Conservation (phyloP, 92 coral and sea anemone species). For the Porites divaricata region DNA sequence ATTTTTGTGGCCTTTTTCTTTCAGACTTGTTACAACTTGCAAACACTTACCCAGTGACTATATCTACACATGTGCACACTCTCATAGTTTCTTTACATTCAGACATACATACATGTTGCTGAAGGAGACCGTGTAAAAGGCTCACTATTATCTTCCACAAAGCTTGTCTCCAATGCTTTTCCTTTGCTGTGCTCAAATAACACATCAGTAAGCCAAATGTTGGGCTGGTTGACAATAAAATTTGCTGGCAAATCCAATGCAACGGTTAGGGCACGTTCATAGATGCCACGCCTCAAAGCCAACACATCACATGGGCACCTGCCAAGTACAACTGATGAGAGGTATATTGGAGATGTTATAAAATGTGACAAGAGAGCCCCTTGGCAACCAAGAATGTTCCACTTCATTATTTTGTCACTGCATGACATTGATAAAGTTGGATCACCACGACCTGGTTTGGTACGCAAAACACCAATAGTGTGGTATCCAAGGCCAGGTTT, state of each 20-base stretch:
- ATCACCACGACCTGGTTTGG: constrained; percentile 99
- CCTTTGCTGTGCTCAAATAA: constrained; percentile 75
- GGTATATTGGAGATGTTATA: constrained; percentile 71
- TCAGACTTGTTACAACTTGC: too few species aligned
- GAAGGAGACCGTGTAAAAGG: constrained; percentile 57
- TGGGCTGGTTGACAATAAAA: constrained; percentile 64
- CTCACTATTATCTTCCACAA: constrained; percentile 18
- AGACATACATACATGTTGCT: constrained; percentile 67
- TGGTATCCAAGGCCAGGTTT: constrained; percentile 81
- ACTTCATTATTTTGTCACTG: constrained; percentile 96
- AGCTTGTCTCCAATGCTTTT: constrained; percentile 5
- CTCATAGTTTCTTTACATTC: too few species aligned
- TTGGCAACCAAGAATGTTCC: constrained; percentile 95
- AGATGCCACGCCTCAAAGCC: constrained; percentile 85
- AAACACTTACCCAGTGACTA: too few species aligned
- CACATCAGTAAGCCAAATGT: constrained; percentile 56
- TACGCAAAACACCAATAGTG: constrained; percentile 78
- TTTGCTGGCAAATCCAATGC: constrained; percentile 32
- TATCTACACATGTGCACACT: too few species aligned
- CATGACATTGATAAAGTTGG: constrained; percentile 98
- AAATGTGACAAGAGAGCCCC: constrained; percentile 94
- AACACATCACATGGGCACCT: constrained; percentile 68
- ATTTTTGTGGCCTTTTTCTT: too few species aligned
- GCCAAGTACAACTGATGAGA: constrained; percentile 88
- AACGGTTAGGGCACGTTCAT: constrained; percentile 61